Base-by-base conservation (phyloP, 2,113 vertebrate genomes). In the Lepus americanus region DNA sequence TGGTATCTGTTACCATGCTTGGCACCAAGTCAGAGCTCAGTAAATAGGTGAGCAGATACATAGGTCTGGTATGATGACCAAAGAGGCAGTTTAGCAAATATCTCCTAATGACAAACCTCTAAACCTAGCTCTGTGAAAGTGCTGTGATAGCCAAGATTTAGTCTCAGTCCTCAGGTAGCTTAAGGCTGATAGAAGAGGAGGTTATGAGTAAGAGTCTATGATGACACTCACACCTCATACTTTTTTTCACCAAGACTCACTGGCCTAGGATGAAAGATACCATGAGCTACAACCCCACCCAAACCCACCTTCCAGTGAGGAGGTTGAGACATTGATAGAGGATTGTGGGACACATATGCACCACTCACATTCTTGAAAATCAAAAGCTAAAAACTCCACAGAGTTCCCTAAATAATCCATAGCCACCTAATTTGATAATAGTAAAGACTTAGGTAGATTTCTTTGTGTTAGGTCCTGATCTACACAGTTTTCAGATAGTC, bases 311-410 rank as follows among this genome's bases (percentile, higher is more conserved):
- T 82, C 23, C 8, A 78, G 1, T 27, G 19, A 51, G 31, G 67
- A 89, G 69, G 7, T 10, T 51, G 33, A 20, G 4, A 72, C 36
- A 74, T 16, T 19, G 49, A 33, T 63, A 89, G 36, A 94, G 49
- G 14, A 53, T 70, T 81, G 33, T 44, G 11, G n/a, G 31, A 17
- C n/a, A 82, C 39, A 1, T 77, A 27, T 31, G 36, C 69, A 1
- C 22, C 31, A 91, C 53, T 85, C 44, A n/a, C 27, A 23, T 64
- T 92, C 94, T 79, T 84, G 82, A 89, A 89, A 89, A 78, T 72
- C 33, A 86, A 86, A 89, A 27, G 25, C n/a, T 61, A 66, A 36
- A 85, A 69, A 51, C 31, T 44, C 79, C 33, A 49, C 39, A 69
- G 64, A 13, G 3, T 72, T 94, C 44, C 13, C 13, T 49, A 49